A percentile compares a stretch with the other conserved stretches of the same genome.
These are phyloP conservation scores for Neofelis nebulosa DNA, from an alignment of 2,113 vertebrate genomes.

Conservation along the genomic window DNA sequence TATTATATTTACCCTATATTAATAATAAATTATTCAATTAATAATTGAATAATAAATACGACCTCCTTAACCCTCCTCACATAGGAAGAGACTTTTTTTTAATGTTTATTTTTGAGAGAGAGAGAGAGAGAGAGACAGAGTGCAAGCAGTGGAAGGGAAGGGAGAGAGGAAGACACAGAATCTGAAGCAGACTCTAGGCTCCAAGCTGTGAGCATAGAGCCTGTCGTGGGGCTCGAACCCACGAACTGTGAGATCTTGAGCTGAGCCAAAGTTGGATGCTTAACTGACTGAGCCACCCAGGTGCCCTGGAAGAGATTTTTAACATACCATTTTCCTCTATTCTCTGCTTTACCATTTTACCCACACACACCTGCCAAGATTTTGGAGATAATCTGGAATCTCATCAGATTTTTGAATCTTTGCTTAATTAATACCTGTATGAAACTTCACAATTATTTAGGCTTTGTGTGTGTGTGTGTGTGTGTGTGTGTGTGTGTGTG, in stretches of 20 bases:
- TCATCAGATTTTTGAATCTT: neutral
- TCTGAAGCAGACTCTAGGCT: neutral
- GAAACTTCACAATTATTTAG: slow-evolving; percentile 9
- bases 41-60: slow-evolving; percentile 2
- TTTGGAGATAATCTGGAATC: neutral
- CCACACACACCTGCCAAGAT: neutral
- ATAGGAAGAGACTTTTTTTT: neutral
- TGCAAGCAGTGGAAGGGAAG: neutral
- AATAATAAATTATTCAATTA: neutral
- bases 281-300: neutral
- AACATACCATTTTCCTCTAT: neutral
- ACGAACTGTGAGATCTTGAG: neutral
- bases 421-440: slow-evolving; percentile 18
- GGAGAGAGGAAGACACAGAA: neutral
- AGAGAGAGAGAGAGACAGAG: neutral
- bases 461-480: neutral
- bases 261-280: neutral
- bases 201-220: neutral
- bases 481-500: neutral
- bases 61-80: neutral
- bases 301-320: neutral
- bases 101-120: neutral
- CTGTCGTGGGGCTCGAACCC: neutral
- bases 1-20: neutral
- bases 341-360: neutral